Percentiles rank a stretch among this genome's conserved stretches.
Conservation (phyloP, 2,113 vertebrate genomes). For the Emydocephalus ijimae region DNA sequence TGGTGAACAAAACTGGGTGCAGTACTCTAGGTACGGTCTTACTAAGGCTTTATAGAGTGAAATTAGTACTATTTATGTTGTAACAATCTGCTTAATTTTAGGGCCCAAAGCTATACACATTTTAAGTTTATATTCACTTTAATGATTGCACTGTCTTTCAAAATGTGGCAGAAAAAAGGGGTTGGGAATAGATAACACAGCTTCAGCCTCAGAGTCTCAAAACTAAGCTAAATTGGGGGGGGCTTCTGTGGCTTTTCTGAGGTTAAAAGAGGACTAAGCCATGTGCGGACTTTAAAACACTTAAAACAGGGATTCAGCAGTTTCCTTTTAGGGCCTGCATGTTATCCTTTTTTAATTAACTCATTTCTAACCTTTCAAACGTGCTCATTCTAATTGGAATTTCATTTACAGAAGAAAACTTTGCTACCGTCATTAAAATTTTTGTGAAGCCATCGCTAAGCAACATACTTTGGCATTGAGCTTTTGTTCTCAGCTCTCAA, state of each 20-base stretch:
- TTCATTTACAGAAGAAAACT: constrained; percentile 79
- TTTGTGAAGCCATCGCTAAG: constrained; percentile 73
- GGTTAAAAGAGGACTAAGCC: neutral
- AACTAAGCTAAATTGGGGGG: neutral
- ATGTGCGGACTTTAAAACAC: constrained; percentile 20
- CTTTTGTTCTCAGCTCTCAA: constrained; percentile 68
- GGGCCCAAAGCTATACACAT: neutral
- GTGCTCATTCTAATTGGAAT: constrained; percentile 77
- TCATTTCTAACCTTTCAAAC: constrained; percentile 73
- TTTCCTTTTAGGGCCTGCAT: constrained; percentile 46
- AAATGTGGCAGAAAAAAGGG: neutral
- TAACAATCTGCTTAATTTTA: neutral
- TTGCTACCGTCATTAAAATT: constrained; percentile 68
- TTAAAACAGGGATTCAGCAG: constrained; percentile 49
- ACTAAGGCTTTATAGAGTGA: too few relatives aligned
- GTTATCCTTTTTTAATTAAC: constrained; percentile 82
- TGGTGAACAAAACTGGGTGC: too few relatives aligned
- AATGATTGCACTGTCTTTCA: neutral
- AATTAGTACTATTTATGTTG: too few relatives aligned
- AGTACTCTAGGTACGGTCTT: too few relatives aligned
- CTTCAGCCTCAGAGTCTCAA: neutral
- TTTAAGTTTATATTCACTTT: neutral
- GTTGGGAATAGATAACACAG: neutral
- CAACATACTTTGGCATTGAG: constrained; percentile 74
- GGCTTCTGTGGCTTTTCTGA: neutral